These are phyloP conservation scores for Gerris buenoi DNA, from an alignment of 1,140 invertebrate genomes.

Conservation along the genomic window DNA sequence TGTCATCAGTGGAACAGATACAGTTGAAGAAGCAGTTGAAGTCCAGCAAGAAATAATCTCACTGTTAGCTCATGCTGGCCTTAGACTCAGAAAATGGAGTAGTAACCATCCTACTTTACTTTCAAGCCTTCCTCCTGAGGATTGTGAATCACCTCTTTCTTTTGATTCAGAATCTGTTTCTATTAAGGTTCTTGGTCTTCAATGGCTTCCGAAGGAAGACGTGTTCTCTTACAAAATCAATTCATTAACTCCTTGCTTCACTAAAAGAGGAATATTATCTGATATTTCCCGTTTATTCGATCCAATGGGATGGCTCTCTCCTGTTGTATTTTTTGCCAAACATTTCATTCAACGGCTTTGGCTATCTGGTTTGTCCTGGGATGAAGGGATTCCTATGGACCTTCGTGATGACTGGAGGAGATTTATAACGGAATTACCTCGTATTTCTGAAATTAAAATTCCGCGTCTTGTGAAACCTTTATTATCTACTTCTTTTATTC, in stretches of 20 bases:
- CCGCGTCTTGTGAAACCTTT: neutral
- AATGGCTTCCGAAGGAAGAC: conserved; percentile 18
- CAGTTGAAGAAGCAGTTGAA: conserved; percentile 18
- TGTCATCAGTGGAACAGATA: conserved; percentile 21
- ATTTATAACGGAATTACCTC: no score
- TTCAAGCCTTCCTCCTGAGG: neutral
- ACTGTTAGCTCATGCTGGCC: conserved; percentile 16
- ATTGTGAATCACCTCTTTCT: neutral
- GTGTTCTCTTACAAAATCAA: no score
- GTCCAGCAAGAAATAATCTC: conserved; percentile 19
- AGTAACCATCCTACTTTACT: conserved; percentile 9
- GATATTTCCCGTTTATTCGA: conserved; percentile 22
- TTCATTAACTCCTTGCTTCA: no score
- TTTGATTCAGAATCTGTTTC: neutral
- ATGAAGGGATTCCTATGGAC: no score
- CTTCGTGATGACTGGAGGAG: no score
- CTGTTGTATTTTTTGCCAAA: no score
- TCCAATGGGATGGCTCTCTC: conserved; percentile 22
- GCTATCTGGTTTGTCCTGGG: no score
- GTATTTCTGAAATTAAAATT: neutral
- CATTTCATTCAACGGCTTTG: neutral
- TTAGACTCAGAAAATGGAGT: conserved; percentile 21
- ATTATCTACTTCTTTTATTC: conserved; percentile 7
- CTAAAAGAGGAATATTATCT: conserved; percentile 19
- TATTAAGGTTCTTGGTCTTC: conserved; percentile 20